phyloP scores from a whole-genome alignment of 2,113 vertebrate genomes.

The Labrus mixtus region DNA sequence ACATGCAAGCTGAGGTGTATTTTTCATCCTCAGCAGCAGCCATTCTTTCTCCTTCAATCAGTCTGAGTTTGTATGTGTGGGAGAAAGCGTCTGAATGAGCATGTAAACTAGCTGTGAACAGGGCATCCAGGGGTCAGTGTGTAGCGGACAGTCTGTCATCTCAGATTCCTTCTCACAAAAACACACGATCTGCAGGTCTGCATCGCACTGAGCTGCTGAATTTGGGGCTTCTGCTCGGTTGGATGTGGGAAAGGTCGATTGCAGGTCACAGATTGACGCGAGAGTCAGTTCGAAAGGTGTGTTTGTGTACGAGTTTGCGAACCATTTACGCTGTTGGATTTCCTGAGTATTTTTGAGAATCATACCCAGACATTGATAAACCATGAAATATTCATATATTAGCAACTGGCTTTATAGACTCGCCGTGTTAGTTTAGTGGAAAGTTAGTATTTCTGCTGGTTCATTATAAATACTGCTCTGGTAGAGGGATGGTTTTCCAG shows the following conservation, averaged over 20 bases:
- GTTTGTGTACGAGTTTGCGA: conserved; percentile 27
- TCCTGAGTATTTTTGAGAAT: not conserved
- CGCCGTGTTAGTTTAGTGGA: not conserved
- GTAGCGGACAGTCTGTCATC: conserved; percentile 48
- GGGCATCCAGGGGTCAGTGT: conserved; percentile 67
- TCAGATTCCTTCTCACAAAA: conserved; percentile 46
- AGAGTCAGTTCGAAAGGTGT: conserved; percentile 43
- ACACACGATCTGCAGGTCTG: conserved; percentile 37
- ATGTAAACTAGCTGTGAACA: conserved; percentile 45
- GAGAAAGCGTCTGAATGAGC: conserved; percentile 31
- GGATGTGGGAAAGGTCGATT: conserved; percentile 73
- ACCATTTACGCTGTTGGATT: conserved; percentile 1
- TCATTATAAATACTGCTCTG: conserved; percentile 27
- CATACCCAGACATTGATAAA: not conserved
- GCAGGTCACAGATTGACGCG: conserved; percentile 63
- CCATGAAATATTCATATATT: conserved; percentile 10
- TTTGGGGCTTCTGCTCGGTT: conserved; percentile 64
- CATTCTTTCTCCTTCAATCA: not conserved
- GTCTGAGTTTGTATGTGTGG: not conserved
- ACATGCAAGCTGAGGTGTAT: not conserved
- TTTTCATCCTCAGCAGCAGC: not conserved
- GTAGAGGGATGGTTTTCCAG: conserved; percentile 68
- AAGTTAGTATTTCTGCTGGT: not conserved
- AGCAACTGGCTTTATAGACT: not conserved
- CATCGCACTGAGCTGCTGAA: conserved; percentile 72